Percentiles rank a stretch among this genome's conserved stretches.
Conservation (phyloP, 2,888 invertebrate genomes). For the Barypeithes pellucidus region DNA sequence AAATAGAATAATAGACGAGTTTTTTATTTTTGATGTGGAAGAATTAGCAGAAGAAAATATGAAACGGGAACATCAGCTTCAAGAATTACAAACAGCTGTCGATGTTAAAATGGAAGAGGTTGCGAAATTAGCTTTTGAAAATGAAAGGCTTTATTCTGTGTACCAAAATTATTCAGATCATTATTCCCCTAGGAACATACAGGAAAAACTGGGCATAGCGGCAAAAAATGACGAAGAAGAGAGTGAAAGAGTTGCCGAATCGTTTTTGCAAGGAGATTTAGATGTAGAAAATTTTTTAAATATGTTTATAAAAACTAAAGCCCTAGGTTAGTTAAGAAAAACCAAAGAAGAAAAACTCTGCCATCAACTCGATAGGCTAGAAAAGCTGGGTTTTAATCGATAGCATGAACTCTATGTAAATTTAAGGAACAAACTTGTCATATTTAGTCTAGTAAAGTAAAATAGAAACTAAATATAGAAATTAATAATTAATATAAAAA, state of each 20-base stretch:
- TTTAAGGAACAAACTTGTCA: no score
- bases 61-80: conserved; percentile 76
- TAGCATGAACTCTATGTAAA: no score
- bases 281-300: conserved; percentile 87
- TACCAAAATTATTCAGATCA: conserved; percentile 82
- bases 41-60: conserved; percentile 81
- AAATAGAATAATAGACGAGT: conserved; percentile 80
- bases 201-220: conserved; percentile 77
- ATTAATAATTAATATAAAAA: no score
- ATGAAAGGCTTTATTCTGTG: conserved; percentile 79
- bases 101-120: conserved; percentile 79
- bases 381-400: conserved; percentile 76
- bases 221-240: conserved; percentile 86
- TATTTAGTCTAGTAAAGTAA: no score
- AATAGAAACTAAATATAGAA: no score
- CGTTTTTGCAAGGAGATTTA: conserved; percentile 84
- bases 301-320: conserved; percentile 84
- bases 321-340: conserved; percentile 85
- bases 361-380: conserved; percentile 81
- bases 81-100: conserved; percentile 75
- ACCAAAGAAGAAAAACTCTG: conserved; percentile 90
- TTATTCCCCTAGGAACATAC: conserved; percentile 83
- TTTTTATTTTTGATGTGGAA: conserved; percentile 83
- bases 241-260: conserved; percentile 86
- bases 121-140: conserved; percentile 80